Base-by-base conservation (phyloP, 2,113 vertebrate genomes). In the Sapayoa aenigma region DNA sequence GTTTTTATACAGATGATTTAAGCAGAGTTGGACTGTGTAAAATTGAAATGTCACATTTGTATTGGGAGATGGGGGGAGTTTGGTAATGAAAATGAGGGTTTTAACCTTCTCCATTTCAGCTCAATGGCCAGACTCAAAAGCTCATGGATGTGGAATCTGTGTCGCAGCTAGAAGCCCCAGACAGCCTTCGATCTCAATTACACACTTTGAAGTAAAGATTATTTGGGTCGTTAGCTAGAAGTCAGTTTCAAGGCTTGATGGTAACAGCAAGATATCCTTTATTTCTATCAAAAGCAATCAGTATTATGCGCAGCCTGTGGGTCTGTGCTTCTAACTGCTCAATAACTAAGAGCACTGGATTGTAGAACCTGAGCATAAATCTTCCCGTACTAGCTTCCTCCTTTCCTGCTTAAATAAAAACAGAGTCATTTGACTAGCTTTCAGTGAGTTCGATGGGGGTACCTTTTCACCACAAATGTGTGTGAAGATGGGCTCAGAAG, bases 21-120 rank as follows among this genome's bases (percentile, higher is more conserved):
- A 97, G 95, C 95, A 97, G 94, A 98, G 96, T 96, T 96, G 96
- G 97, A 97, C 97, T 98, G 97, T 97, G 96, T 92, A 97, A 97
- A 98, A 98, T 96, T 98, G 96, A 98, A 98, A 98, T 98, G 98
- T 98, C 98, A 98, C 97, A 97, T 98, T 98, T 98, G 96, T 98
- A 96, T 95, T 97, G 96, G 97, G 94, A 97, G 95, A 97, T 78
- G 93, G 95, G 87, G 88, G 94, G 89, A 95, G 88, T 89, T 81
- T 94, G 91, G 94, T 98, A 98, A 98, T 98, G 97, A 97, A 98
- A 98, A 98, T 97, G 97, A 98, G 95, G 97, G 95, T 97, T 98
- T 96, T 97, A 98, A 98, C 97, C 97, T 97, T 98, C 95, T 97
- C 89, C 94, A 97, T 97, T 97, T 98, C 97, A 96, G 97, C 97